Evolutionary conservation across 2,797 vertebrate species (phyloP).

Genomic region (Protosalanx chinensis): DNA sequence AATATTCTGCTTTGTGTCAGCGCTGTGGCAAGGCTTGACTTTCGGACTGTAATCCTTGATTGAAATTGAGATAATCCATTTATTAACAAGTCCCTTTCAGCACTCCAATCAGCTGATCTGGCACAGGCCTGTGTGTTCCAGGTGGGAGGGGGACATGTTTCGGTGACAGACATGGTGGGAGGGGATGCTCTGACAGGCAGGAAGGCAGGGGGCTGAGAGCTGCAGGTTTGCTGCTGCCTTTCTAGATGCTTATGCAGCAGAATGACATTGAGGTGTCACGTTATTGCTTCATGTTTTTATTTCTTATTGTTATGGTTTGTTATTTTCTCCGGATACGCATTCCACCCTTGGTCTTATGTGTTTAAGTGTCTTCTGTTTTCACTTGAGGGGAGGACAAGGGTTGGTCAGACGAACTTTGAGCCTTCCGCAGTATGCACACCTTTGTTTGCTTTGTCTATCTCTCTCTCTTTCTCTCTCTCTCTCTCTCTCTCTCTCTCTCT

Average conservation of each 20-base stretch:
- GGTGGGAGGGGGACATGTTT: neutral
- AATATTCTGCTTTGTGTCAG: neutral
- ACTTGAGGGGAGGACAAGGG: neutral
- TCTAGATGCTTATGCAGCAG: neutral
- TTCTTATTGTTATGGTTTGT: neutral
- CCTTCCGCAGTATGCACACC: neutral
- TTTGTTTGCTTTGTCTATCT: neutral
- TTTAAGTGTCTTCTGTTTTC: neutral
- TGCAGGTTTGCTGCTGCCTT: neutral
- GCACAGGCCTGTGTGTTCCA: neutral
- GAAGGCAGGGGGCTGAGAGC: neutral
- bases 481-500: no score
- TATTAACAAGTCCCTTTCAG: neutral
- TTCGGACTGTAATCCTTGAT: constrained; percentile 1
- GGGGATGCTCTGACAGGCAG: neutral
- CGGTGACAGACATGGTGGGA: no score
- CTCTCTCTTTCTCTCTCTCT: no score
- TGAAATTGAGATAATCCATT: constrained; percentile 14
- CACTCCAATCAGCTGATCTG: constrained; percentile 2
- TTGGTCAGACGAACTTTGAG: neutral
- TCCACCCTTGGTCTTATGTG: neutral
- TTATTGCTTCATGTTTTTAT: neutral
- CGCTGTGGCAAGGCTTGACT: neutral
- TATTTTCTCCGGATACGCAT: neutral
- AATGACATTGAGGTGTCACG: neutral